Evolutionary conservation across 2,797 vertebrate genomes (phyloP).

Genomic region (Nannoperca obscura): DNA sequence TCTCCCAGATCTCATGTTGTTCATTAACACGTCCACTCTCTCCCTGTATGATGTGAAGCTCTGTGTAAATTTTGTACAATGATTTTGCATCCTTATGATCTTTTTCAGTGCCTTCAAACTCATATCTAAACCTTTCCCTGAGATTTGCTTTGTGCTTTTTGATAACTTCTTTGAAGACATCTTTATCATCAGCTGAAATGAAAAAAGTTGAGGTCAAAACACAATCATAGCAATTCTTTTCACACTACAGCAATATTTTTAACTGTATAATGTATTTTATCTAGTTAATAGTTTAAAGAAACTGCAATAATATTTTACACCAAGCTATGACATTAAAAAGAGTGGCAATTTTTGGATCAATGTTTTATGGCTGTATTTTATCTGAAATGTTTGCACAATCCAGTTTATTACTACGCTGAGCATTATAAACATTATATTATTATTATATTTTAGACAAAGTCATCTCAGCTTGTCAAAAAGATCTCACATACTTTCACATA

Average conservation of each 20-base stretch:
- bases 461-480: background rate
- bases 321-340: background rate
- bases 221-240: background rate
- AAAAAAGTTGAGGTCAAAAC: conserved; percentile 8
- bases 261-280: background rate
- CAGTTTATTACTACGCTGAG: background rate
- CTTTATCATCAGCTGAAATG: conserved; percentile 28
- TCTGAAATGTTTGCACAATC: background rate
- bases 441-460: background rate
- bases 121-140: conserved; percentile 18
- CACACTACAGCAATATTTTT: background rate
- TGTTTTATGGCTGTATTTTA: background rate
- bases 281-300: background rate
- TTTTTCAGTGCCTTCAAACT: conserved; percentile 38
- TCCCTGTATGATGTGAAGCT: conserved; percentile 50
- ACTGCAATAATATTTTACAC: background rate
- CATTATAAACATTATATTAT: background rate
- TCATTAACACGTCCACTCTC: conserved; percentile 35
- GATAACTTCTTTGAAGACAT: conserved; percentile 12
- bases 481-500: conserved; percentile 19
- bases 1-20: conserved; percentile 59
- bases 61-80: conserved; percentile 48
- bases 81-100: background rate
- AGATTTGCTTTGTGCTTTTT: conserved; percentile 31
- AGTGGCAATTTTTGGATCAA: background rate